Percentiles rank a stretch among this genome's conserved stretches.
Conservation (phyloP, 2,888 invertebrate genomes). For the Leptarthrus brevirostris region DNA sequence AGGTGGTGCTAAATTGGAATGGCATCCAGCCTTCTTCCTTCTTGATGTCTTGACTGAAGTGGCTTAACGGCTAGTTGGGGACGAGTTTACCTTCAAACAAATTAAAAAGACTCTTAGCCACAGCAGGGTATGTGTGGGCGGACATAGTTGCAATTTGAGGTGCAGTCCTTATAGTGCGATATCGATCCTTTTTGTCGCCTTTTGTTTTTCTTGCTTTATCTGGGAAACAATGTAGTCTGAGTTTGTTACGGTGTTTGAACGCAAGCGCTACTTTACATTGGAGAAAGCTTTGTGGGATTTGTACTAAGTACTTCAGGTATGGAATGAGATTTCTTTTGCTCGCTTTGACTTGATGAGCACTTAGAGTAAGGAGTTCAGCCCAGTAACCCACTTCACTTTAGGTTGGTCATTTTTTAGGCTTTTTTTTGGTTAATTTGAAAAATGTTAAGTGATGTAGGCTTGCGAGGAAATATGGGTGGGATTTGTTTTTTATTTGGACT, state of each 20-base stretch:
- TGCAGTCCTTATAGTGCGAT: conserved; percentile 16
- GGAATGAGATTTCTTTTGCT: background rate
- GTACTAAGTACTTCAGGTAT: background rate
- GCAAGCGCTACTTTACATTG: background rate
- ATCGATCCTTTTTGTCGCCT: conserved; percentile 3
- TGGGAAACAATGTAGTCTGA: background rate
- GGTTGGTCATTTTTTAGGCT: too few species aligned
- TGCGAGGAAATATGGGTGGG: too few species aligned
- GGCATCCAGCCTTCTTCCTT: conserved; percentile 7
- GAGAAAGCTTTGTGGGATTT: background rate
- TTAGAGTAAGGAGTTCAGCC: too few species aligned
- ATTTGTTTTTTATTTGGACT: too few species aligned
- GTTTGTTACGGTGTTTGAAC: background rate
- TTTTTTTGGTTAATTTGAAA: too few species aligned
- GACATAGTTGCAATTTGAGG: conserved; percentile 2
- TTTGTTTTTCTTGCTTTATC: background rate
- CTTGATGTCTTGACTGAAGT: conserved; percentile 15
- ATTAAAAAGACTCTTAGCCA: background rate
- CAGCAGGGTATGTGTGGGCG: background rate
- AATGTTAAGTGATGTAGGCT: too few species aligned
- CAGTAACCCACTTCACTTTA: too few species aligned
- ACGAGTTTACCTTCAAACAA: background rate
- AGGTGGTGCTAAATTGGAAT: conserved; percentile 20
- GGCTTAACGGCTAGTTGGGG: background rate
- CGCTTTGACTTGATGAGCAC: background rate